Evolutionary conservation across 2,888 invertebrate genomes (phyloP).

Genomic region (Caenorhabditis auriculariae): DNA sequence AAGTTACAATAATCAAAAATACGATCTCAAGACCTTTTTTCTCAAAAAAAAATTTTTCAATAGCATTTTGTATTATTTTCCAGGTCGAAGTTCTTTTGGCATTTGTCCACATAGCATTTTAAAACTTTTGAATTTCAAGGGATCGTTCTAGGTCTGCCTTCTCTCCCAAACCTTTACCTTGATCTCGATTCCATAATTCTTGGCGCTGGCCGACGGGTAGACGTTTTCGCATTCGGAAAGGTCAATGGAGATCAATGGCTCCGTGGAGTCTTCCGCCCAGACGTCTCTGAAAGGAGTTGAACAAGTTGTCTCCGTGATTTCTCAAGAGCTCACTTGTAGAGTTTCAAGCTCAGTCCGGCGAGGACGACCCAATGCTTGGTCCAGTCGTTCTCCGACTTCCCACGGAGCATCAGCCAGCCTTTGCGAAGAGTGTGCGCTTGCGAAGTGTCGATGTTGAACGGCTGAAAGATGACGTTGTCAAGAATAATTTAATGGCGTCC

Average conservation of each 20-base stretch:
- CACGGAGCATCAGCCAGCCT: conserved; percentile 62
- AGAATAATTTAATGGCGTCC: not conserved
- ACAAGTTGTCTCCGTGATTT: conserved; percentile 3
- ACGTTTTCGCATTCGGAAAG: conserved; percentile 61
- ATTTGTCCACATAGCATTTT: too few species aligned
- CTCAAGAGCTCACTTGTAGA: conserved; percentile 51
- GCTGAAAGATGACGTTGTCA: conserved; percentile 9
- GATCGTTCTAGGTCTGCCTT: too few species aligned
- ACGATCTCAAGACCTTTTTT: too few species aligned
- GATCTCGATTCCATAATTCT: conserved; percentile 63
- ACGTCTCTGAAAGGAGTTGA: conserved; percentile 51
- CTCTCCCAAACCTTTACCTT: conserved; percentile 41
- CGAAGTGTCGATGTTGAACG: conserved; percentile 54
- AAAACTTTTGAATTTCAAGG: too few species aligned
- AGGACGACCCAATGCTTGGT: conserved; percentile 62
- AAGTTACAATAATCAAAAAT: too few species aligned
- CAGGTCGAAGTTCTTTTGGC: too few species aligned
- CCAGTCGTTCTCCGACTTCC: conserved; percentile 60
- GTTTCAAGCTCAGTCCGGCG: conserved; percentile 55
- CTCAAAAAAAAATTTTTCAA: too few species aligned
- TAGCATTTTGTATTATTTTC: too few species aligned
- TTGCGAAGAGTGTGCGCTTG: conserved; percentile 59
- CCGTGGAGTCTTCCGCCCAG: conserved; percentile 60
- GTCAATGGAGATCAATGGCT: conserved; percentile 56
- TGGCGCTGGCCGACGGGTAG: conserved; percentile 55